A percentile compares a stretch with the other conserved stretches of the same genome.
Evolutionary conservation across 1,140 invertebrate genomes (phyloP).

Genomic region (Achroia grisella): DNA sequence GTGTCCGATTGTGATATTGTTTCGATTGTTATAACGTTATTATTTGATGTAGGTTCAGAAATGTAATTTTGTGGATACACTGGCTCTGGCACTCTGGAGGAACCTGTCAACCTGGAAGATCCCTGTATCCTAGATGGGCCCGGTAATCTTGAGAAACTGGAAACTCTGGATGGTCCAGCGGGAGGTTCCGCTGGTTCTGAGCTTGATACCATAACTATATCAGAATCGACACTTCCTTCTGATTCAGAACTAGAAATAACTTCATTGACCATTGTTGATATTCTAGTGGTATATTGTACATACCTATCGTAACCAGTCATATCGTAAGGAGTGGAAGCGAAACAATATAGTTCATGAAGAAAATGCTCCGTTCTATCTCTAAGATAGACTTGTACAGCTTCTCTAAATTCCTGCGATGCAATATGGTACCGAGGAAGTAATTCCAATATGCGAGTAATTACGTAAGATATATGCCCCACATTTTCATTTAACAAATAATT

Average conservation of each 20-base stretch:
- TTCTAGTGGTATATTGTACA: slow-evolving; percentile 66
- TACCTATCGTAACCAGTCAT: slow-evolving; percentile 84
- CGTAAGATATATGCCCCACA: slow-evolving; percentile 76
- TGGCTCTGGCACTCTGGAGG: slow-evolving; percentile 36
- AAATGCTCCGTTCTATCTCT: slow-evolving; percentile 84
- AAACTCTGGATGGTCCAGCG: slow-evolving; percentile 35
- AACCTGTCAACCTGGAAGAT: slow-evolving; percentile 33
- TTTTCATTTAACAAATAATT: slow-evolving; percentile 79
- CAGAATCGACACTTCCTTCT: slow-evolving; percentile 55
- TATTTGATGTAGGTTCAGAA: slow-evolving; percentile 21
- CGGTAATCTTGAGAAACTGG: slow-evolving; percentile 35
- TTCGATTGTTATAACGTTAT: slow-evolving; percentile 58
- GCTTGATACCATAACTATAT: slow-evolving; percentile 57
- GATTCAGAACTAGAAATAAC: slow-evolving; percentile 61
- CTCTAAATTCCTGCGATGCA: slow-evolving; percentile 81
- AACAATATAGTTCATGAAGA: slow-evolving; percentile 91
- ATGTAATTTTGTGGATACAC: slow-evolving; percentile 44
- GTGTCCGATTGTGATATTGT: slow-evolving; percentile 66
- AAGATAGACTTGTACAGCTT: slow-evolving; percentile 75
- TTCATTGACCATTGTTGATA: slow-evolving; percentile 53
- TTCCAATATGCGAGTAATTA: slow-evolving; percentile 81
- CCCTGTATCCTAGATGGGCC: slow-evolving; percentile 21
- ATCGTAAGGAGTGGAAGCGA: slow-evolving; percentile 89
- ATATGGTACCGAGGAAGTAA: slow-evolving; percentile 82
- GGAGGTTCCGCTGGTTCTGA: slow-evolving; percentile 35